phyloP scores from a whole-genome alignment of 2,888 invertebrate genomes.

The Tenthredo scrophulariae region DNA sequence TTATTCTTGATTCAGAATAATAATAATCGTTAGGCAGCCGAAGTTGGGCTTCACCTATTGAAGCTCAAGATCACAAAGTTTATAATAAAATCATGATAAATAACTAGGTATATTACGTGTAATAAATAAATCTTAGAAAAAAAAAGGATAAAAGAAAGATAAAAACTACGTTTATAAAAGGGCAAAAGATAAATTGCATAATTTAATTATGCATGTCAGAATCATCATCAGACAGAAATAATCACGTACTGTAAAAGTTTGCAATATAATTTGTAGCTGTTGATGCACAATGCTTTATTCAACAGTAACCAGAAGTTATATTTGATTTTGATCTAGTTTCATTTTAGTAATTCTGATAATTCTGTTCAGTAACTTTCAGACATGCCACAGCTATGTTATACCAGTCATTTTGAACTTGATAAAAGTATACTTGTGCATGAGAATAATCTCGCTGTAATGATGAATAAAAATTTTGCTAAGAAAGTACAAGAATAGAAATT shows the following conservation, averaged over 20 bases:
- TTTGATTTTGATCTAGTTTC: neutral
- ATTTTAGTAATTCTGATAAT: neutral
- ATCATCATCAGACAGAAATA: constrained; percentile 7
- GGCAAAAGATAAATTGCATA: neutral
- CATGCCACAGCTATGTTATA: neutral
- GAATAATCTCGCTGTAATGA: neutral
- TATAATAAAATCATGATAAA: constrained; percentile 49
- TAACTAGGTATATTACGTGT: constrained; percentile 33
- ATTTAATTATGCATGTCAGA: constrained; percentile 25
- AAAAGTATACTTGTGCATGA: constrained; percentile 2
- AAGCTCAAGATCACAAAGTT: constrained; percentile 54
- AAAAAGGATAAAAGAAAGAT: neutral
- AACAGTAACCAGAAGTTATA: neutral
- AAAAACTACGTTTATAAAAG: neutral
- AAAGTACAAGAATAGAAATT: no score
- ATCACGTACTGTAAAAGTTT: neutral
- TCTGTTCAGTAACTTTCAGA: neutral
- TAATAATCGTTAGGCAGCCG: constrained; percentile 59
- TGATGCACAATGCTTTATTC: neutral
- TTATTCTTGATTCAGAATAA: constrained; percentile 64
- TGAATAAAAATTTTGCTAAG: neutral
- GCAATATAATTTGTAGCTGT: neutral
- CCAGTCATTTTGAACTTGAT: neutral
- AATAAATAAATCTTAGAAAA: constrained; percentile 34
- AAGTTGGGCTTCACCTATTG: constrained; percentile 55